These are phyloP conservation scores for Oopsacas minuta DNA, from an alignment of 37 sponge, comb jelly and placozoan species.

Conservation along the genomic window DNA sequence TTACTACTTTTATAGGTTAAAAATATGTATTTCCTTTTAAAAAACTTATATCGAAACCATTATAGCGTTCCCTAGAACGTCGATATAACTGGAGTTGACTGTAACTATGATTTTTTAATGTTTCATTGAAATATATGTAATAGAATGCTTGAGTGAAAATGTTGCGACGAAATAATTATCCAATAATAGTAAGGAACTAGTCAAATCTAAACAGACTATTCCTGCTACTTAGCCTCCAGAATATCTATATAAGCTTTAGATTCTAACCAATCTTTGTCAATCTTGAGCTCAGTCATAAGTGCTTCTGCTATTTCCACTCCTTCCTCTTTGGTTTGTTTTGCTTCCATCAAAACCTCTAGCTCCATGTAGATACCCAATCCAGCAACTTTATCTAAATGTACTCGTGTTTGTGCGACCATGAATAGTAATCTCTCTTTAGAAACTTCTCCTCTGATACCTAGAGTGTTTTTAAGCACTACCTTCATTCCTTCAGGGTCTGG, in stretches of 20 bases:
- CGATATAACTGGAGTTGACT: too few relatives aligned
- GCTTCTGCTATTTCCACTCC: background rate
- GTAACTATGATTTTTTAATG: too few relatives aligned
- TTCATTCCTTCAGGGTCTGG: background rate
- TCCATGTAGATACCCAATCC: background rate
- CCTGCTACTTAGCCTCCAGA: background rate
- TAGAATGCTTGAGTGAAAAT: too few relatives aligned
- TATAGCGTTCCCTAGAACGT: too few relatives aligned
- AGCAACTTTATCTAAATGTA: background rate
- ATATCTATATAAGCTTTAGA: constrained; percentile 16
- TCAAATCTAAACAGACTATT: too few relatives aligned
- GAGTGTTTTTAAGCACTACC: background rate
- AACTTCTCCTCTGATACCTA: background rate
- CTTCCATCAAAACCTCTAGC: constrained; percentile 9
- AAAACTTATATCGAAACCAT: too few relatives aligned
- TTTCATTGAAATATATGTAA: too few relatives aligned
- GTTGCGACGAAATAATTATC: too few relatives aligned
- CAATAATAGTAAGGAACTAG: too few relatives aligned
- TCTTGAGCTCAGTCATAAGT: background rate
- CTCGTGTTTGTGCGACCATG: constrained; percentile 17
- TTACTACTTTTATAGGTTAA: too few relatives aligned
- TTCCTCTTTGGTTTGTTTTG: background rate
- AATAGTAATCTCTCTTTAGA: background rate
- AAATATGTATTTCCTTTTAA: too few relatives aligned
- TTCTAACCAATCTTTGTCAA: background rate